phyloP scores from a whole-genome alignment of 2,888 invertebrate species.

The Cosmopolites sordidus region DNA sequence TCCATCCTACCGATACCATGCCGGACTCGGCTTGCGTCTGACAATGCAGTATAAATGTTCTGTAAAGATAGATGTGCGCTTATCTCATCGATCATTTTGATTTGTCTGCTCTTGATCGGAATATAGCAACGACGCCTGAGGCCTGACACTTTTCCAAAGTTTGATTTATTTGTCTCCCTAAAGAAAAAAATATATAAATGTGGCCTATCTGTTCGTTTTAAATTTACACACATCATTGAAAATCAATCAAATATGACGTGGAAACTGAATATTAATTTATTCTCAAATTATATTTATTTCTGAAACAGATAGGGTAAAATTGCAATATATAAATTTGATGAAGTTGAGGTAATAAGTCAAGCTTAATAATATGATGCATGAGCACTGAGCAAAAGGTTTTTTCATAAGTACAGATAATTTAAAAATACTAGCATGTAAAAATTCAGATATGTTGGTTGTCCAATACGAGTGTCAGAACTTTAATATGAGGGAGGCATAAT shows the following conservation, averaged over 20 bases:
- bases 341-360: too few relatives aligned
- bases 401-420: too few relatives aligned
- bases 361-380: too few relatives aligned
- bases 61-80: constrained; percentile 43
- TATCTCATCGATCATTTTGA: constrained; percentile 45
- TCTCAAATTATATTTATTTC: too few relatives aligned
- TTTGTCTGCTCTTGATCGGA: constrained; percentile 44
- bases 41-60: constrained; percentile 41
- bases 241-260: neutral
- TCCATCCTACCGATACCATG: neutral
- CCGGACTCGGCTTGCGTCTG: constrained; percentile 36
- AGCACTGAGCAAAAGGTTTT: too few relatives aligned
- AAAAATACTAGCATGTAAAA: too few relatives aligned
- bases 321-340: too few relatives aligned
- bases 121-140: constrained; percentile 31
- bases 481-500: too few relatives aligned
- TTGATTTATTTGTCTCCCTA: constrained; percentile 30
- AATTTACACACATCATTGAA: neutral
- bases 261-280: neutral
- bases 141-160: constrained; percentile 30
- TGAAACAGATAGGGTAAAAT: too few relatives aligned
- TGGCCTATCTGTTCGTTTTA: neutral
- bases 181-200: neutral
- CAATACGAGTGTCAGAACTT: too few relatives aligned
- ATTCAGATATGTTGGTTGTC: too few relatives aligned